Percentiles rank a stretch among this genome's conserved stretches.
Conservation (phyloP, 2,113 vertebrate genomes). For the Talpa occidentalis region DNA sequence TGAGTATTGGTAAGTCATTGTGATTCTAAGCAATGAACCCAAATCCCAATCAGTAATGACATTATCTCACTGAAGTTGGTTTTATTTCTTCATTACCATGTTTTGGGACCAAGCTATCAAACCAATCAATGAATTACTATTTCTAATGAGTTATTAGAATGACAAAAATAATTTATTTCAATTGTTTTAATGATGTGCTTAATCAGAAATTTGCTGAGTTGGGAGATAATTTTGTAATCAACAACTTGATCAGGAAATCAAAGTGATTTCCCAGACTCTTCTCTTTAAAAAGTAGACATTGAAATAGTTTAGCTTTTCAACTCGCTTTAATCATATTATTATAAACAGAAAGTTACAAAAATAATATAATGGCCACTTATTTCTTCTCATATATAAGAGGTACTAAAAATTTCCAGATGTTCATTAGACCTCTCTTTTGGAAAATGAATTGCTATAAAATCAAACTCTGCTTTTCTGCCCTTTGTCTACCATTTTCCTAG, state of each 20-base stretch:
- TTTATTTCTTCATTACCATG: conserved; percentile 17
- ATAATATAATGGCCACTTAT: neutral
- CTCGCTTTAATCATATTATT: neutral
- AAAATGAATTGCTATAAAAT: neutral
- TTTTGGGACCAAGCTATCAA: conserved; percentile 3
- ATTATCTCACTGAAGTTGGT: conserved; percentile 12
- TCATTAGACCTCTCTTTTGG: neutral
- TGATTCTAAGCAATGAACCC: neutral
- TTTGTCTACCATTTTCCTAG: fast-evolving
- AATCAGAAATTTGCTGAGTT: conserved; percentile 9
- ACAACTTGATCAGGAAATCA: neutral
- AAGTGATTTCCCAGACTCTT: neutral
- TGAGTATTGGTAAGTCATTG: neutral
- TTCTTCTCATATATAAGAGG: neutral
- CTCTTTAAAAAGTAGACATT: neutral
- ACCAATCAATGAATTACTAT: conserved; percentile 27
- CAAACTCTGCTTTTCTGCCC: fast-evolving
- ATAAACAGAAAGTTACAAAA: neutral
- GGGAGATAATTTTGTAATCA: neutral
- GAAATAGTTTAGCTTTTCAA: neutral
- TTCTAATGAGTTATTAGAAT: conserved; percentile 46
- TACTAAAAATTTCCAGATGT: neutral
- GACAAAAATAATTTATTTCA: conserved; percentile 40
- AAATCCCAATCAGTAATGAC: neutral
- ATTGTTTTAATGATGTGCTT: conserved; percentile 33